phyloP scores from a whole-genome alignment of 2,888 invertebrate genomes.

The Laspeyria flexula region DNA sequence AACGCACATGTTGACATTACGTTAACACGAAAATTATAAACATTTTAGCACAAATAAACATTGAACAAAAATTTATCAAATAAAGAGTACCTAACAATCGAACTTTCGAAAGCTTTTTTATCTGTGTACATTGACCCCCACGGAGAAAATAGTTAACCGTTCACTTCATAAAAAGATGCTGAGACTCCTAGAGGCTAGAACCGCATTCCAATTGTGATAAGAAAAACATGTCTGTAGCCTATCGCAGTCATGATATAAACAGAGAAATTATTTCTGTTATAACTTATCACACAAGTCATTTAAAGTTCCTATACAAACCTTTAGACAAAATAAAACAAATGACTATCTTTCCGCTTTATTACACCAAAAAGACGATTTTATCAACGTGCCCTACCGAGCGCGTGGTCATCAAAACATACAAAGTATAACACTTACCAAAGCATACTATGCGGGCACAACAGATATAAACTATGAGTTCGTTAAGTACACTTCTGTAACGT shows the following conservation, averaged over 20 bases:
- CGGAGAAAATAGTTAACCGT: conserved; percentile 25
- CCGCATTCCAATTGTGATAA: conserved; percentile 25
- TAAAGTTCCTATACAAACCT: conserved; percentile 9
- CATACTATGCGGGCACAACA: conserved; percentile 42
- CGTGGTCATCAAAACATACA: conserved; percentile 51
- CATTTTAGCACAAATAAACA: neutral
- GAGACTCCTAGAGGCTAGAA: conserved; percentile 1
- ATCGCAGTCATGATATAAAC: neutral
- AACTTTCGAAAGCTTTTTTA: conserved; percentile 23
- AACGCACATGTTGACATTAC: neutral
- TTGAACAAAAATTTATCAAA: neutral
- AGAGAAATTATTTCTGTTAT: neutral
- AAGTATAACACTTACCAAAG: conserved; percentile 59
- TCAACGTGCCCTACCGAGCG: conserved; percentile 59
- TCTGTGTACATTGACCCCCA: conserved; percentile 15
- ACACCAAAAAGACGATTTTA: conserved; percentile 19
- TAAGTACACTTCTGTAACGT: conserved; percentile 20
- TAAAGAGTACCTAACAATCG: conserved; percentile 2
- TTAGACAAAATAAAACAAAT: conserved; percentile 20
- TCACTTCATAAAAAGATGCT: conserved; percentile 20
- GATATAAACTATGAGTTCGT: conserved; percentile 16
- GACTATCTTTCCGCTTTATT: conserved; percentile 11
- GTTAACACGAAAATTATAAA: neutral
- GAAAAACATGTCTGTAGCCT: conserved; percentile 5
- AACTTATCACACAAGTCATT: neutral